Percentiles rank a stretch among this genome's conserved stretches.
phyloP scores from a whole-genome alignment of 2,113 vertebrate genomes.

The Saccopteryx bilineata region DNA sequence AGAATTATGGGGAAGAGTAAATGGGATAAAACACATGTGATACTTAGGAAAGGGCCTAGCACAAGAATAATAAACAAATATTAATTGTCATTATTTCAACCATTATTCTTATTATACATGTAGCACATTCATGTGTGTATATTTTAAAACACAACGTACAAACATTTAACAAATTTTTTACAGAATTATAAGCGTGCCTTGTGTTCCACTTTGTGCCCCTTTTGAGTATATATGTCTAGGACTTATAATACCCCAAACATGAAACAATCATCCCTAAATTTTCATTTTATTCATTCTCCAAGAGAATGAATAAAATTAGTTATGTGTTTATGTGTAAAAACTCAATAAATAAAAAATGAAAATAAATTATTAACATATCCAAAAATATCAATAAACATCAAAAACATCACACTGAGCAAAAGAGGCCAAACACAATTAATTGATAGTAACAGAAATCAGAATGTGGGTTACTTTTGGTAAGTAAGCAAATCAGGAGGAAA shows the following conservation, averaged over 20 bases:
- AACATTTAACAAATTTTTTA: neutral
- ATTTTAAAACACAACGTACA: neutral
- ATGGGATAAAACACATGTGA: neutral
- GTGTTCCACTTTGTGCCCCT: neutral
- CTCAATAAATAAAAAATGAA: neutral
- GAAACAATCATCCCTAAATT: neutral
- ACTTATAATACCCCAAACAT: neutral
- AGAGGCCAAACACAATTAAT: neutral
- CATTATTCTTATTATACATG: neutral
- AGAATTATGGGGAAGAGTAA: neutral
- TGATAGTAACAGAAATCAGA: neutral
- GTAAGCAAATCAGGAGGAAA: neutral
- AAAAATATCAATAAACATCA: neutral
- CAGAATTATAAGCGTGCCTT: neutral
- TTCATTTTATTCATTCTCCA: neutral
- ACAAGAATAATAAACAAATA: neutral
- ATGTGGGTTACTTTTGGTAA: neutral
- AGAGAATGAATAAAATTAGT: neutral
- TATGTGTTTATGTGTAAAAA: neutral
- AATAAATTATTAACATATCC: neutral
- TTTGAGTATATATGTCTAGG: neutral
- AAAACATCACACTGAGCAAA: slow-evolving; percentile 12
- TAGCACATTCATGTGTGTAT: neutral
- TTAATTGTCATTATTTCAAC: neutral
- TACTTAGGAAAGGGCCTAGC: neutral